These are phyloP conservation scores for Amphiura filiformis DNA, from an alignment of 35 echinoderm and acorn worm species.

Conservation along the genomic window DNA sequence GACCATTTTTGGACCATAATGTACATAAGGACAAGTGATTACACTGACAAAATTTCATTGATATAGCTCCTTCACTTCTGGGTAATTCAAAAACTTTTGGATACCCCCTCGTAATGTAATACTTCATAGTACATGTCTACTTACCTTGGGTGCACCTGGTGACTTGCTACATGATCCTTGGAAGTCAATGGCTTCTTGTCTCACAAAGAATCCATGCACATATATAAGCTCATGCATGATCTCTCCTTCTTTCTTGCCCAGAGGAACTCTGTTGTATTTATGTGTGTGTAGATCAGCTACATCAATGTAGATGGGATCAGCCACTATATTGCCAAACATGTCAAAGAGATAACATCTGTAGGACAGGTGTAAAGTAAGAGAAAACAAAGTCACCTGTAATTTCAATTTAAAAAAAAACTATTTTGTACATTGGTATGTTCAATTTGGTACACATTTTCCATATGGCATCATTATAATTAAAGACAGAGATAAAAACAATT, in stretches of 20 bases:
- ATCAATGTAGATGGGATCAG: slow-evolving; percentile 75
- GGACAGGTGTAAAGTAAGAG: background rate
- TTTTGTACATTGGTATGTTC: background rate
- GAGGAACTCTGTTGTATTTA: slow-evolving; percentile 76
- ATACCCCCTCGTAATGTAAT: no score
- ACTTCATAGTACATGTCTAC: background rate
- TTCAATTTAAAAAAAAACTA: background rate
- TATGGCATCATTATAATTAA: no score
- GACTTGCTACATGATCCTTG: slow-evolving; percentile 88
- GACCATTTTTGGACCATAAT: no score
- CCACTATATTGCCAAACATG: slow-evolving; percentile 82
- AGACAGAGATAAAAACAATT: no score
- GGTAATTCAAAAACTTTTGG: no score
- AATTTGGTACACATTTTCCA: background rate
- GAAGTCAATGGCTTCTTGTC: slow-evolving; percentile 88
- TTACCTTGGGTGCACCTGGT: slow-evolving; percentile 75
- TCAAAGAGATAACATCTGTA: slow-evolving; percentile 96
- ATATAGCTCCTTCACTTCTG: no score
- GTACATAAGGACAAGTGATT: no score
- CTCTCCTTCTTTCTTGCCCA: slow-evolving; percentile 93
- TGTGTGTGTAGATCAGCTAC: slow-evolving; percentile 65
- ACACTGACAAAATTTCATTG: no score
- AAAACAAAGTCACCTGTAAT: background rate
- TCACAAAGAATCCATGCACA: slow-evolving; percentile 80
- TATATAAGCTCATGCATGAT: slow-evolving; percentile 99